Base-by-base conservation (phyloP, 2,888 invertebrate genomes). In the Psylliodes chrysocephalus region DNA sequence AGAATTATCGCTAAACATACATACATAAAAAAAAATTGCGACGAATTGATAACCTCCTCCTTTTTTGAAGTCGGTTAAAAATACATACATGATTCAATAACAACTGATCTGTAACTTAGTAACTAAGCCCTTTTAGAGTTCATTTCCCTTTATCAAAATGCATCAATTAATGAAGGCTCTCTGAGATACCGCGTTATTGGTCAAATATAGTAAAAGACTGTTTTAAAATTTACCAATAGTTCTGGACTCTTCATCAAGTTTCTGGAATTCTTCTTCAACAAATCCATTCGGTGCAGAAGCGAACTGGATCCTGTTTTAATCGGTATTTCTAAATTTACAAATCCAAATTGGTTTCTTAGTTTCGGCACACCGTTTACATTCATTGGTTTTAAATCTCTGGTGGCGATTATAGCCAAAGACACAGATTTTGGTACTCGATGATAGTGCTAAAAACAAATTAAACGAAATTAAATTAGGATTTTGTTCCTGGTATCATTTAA, bases 271-370 rank as follows among this genome's bases (percentile, higher is more conserved):
- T 47, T 22, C n/a, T 49, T 35, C 6, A 57, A 3, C 8, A 25
- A 10, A 0, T 57, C 15, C 8, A 57, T 14, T 38, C 49, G 33
- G 4, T 40, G 33, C 22, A 57, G 19, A 0, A 57, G 2, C 1
- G 57, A 57, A 22, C 12, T n/a, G 1, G 57, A 38, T n/a, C 19
- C 15, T 3, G 33, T 22, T 47, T 35, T 47, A 10, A 57, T 57
- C 1, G 57, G 57, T n/a, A 57, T n/a, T 10, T 35, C 8, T 8
- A 57, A 28, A 18, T 22, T 17, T 12, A 57, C 49, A 3, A 57
- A 5, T 8, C 47, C 49, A 38, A 57, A 47, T 47, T 49, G 57
- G 38, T 57, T 57, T 15, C 35, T 35, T n/a, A 57, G 12, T n/a
- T 49, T 33, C 19, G 57, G 57, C 15, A 57, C 57, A 5, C 57